These are phyloP conservation scores for Drosophila anomelani DNA, from an alignment of 2,888 invertebrate species.

Conservation along the genomic window DNA sequence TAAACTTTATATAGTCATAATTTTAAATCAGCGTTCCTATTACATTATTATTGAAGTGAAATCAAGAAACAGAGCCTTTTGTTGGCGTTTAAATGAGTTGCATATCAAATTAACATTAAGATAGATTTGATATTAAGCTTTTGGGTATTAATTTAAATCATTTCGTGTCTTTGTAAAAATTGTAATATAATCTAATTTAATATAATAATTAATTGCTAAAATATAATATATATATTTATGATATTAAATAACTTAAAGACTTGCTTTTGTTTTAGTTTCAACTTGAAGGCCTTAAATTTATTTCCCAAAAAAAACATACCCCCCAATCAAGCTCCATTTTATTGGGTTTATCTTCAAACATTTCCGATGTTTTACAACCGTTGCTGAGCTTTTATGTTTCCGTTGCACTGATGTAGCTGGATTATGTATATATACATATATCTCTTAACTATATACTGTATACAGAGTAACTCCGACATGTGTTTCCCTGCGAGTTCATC, in stretches of 20 bases:
- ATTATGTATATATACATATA: slow-evolving; percentile 34
- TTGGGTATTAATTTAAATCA: not conserved
- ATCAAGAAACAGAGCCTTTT: not conserved
- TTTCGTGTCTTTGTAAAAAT: not conserved
- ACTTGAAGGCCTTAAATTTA: not conserved
- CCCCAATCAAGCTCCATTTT: slow-evolving; percentile 11
- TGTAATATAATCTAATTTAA: not conserved
- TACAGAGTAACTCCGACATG: slow-evolving; percentile 18
- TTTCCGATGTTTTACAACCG: slow-evolving; percentile 63
- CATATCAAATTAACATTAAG: not conserved
- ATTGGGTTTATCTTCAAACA: slow-evolving; percentile 51
- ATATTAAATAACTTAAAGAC: too few species aligned
- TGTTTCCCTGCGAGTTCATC: slow-evolving; percentile 45
- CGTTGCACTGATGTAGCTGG: slow-evolving; percentile 51
- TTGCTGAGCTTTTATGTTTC: slow-evolving; percentile 64
- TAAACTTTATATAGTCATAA: not conserved
- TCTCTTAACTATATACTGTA: not conserved
- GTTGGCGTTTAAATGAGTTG: too few species aligned
- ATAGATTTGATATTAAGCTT: not conserved
- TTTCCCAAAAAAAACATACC: not conserved
- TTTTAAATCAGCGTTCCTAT: not conserved
- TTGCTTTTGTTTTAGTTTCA: not conserved
- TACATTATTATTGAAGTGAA: not conserved
- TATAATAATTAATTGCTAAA: too few species aligned
- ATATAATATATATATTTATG: too few species aligned